These are phyloP conservation scores for Penaeus monodon DNA, from an alignment of 2,888 invertebrate species.

Conservation along the genomic window DNA sequence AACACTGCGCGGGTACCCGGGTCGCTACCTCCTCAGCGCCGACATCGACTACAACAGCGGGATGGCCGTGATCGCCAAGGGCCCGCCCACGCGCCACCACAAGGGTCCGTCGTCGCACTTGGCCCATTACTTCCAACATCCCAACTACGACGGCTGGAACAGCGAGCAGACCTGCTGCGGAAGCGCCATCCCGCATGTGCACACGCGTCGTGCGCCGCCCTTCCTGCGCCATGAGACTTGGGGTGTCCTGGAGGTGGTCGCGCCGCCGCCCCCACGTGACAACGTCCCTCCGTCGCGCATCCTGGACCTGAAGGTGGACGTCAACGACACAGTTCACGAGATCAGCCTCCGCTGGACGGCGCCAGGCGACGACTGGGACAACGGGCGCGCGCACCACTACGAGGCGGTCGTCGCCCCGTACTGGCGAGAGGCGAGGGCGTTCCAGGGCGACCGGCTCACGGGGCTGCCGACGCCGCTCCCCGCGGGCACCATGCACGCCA, in stretches of 20 bases:
- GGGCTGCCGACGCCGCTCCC: constrained; percentile 58
- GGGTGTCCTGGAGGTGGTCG: constrained; percentile 57
- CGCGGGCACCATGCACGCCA: constrained; percentile 57
- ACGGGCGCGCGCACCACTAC: constrained; percentile 52
- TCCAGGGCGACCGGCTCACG: constrained; percentile 58
- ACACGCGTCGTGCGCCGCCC: constrained; percentile 57
- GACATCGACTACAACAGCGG: constrained; percentile 63
- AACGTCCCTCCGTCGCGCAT: constrained; percentile 69
- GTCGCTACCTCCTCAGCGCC: constrained; percentile 60
- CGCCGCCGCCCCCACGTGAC: constrained; percentile 37
- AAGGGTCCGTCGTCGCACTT: constrained; percentile 45
- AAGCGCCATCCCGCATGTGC: constrained; percentile 45
- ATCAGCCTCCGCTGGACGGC: constrained; percentile 75
- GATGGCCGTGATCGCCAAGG: constrained; percentile 56
- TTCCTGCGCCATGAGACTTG: constrained; percentile 60
- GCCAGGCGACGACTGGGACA: constrained; percentile 72
- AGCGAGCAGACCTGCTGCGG: constrained; percentile 67
- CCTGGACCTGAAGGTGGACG: constrained; percentile 73
- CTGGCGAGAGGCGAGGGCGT: constrained; percentile 58
- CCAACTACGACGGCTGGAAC: constrained; percentile 25
- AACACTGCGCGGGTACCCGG: constrained; percentile 44
- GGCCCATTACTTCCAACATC: constrained; percentile 41
- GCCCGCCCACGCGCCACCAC: constrained; percentile 57
- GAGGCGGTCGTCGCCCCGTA: constrained; percentile 60
- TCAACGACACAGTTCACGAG: constrained; percentile 72